These are phyloP conservation scores for Pimpla rufipes DNA, from an alignment of 2,888 invertebrate species.

Conservation along the genomic window DNA sequence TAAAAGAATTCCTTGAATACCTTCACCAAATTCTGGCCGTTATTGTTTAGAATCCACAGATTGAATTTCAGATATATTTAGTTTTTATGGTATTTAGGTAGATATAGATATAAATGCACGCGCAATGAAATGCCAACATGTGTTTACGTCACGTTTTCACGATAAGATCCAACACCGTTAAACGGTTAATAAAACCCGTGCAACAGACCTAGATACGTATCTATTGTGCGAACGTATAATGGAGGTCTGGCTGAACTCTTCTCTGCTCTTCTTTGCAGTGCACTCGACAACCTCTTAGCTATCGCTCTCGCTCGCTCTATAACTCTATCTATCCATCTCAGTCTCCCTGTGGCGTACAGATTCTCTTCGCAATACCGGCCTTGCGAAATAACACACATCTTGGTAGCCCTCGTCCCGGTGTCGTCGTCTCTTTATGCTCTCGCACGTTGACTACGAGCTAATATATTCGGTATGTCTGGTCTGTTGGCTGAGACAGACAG, in stretches of 20 bases:
- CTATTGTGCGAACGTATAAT: constrained; percentile 79
- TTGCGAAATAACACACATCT: constrained; percentile 32
- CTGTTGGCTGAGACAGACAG: background rate
- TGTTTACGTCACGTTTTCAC: constrained; percentile 63
- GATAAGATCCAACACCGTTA: constrained; percentile 75
- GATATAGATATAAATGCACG: background rate
- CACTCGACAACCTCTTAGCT: constrained; percentile 9
- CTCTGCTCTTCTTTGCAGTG: constrained; percentile 38
- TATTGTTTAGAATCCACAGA: background rate
- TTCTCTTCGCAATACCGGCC: constrained; percentile 37
- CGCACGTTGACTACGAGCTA: constrained; percentile 14
- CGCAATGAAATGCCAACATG: constrained; percentile 6
- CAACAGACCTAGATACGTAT: constrained; percentile 80
- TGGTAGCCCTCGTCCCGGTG: background rate
- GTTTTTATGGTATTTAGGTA: background rate
- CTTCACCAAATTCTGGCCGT: background rate
- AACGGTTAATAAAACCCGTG: constrained; percentile 80
- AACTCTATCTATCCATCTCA: constrained; percentile 11
- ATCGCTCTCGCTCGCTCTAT: background rate
- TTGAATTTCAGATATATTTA: background rate
- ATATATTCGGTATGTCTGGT: constrained; percentile 9
- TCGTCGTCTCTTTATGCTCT: constrained; percentile 16
- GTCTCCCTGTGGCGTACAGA: background rate
- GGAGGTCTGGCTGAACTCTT: constrained; percentile 68
- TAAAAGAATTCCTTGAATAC: background rate